Base-by-base conservation (phyloP, 2,888 invertebrate species). In the Bedellia somnulentella region DNA sequence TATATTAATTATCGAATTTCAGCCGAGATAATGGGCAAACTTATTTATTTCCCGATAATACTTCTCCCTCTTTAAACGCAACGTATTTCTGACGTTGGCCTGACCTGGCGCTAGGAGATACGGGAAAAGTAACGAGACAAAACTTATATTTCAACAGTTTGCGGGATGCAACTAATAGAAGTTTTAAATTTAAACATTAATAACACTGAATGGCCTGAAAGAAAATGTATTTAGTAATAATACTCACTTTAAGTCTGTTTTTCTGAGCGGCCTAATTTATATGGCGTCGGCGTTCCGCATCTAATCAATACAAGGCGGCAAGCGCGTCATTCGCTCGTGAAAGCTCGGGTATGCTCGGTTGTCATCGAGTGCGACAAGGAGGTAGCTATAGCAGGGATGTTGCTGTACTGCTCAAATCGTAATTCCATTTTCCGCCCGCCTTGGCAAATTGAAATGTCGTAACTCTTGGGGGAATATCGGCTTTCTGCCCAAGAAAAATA, bases 371-470 rank as follows among this genome's bases (percentile, higher is more conserved):
- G 22, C 34, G 45, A 54, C 45, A 39, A 50, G 44, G 52, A 48
- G 42, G 43, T 46, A 47, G 43, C 53, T 56, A 56, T 49, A 57
- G n/a, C 53, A 56, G 12, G 54, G 41, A 49, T 64, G 58, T 50
- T 57, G 51, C 47, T 49, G 53, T 62, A 67, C 67, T 71, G 67
- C 71, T 73, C 57, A 68, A 76, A 76, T 73, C 73, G 75, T 73
- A 73, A 76, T 76, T 73, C 73, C 73, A 75, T 76, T 76, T 77
- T 76, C 77, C 75, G 73, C 73, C 71, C 75, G 76, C 76, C 75
- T 75, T 76, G 70, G 76, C 76, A 76, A 77, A 77, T 77, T 77
- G 77, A 77, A 77, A 77, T 75, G 76, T 75, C 75, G 76, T 76
- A 75, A 75, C 71, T 76, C 77, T 75, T 73, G 57, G 66, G 76